Base-by-base conservation (phyloP, 2,888 invertebrate species). In the Volucella zonaria region DNA sequence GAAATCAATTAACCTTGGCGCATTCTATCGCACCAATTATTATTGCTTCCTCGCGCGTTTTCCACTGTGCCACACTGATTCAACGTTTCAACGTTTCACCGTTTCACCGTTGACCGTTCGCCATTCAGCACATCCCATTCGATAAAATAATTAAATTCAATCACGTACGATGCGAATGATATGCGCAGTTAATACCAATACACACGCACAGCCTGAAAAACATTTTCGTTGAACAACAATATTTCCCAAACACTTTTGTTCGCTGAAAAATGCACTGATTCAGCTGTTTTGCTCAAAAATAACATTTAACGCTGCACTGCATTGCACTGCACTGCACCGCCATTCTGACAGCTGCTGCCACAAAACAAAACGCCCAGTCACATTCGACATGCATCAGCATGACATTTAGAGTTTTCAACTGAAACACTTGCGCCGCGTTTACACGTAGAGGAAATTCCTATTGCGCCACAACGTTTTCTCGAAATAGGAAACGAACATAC, bases 1-100 rank as follows among this genome's bases (percentile, higher is more conserved):
- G 54, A 59, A 78, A 40, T 64, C 77, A 71, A 78, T 78, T 70
- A 78, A 66, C 70, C 62, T 54, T 62, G 54, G 38, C 45, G n/a
- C 43, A 74, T 62, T 74, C 61, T 15, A 61, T 31, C 31, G 42
- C 14, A 42, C 11, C 71, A 51, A 61, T 71, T 59, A 42, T 51
- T 58, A 40, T 59, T 43, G 31, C 31, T 31, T 31, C 6, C 31
- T 31, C 31, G 31, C 31, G 31, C 4, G 31, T 31, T 31, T 31
- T 31, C 6, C 31, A 31, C 6, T 31, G 31, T 4, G 4, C 31
- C 4, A 4, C 31, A 23, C 23, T 4, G 23, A 23, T 18, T 18
- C 18, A 23, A 2, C 23, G 23, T 2, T 23, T 23, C 1, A 23
- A n/a, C n/a, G n/a, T n/a, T n/a, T n/a, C n/a, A n/a, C 42, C 38